Conservation (phyloP, 2,113 vertebrate species). For the Tachysurus fulvidraco region DNA sequence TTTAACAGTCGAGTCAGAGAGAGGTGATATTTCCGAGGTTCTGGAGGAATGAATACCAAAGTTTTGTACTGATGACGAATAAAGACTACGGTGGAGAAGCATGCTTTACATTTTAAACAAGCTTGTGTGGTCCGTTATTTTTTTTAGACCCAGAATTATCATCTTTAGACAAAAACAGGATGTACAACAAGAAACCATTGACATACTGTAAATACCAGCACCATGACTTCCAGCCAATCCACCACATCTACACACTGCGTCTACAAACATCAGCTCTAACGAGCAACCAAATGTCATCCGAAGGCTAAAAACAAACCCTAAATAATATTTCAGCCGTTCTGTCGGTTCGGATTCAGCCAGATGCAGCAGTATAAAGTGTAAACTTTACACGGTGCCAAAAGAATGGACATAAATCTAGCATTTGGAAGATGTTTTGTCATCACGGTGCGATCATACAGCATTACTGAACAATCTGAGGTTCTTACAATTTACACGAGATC, state of each 20-base stretch:
- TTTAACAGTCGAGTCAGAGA: no score
- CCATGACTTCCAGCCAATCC: neutral
- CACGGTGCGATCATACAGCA: neutral
- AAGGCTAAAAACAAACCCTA: neutral
- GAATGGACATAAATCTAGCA: neutral
- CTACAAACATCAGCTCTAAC: neutral
- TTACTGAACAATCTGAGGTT: neutral
- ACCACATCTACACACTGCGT: neutral
- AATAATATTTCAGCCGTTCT: neutral
- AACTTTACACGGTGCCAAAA: neutral
- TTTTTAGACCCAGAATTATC: neutral
- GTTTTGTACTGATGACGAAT: no score
- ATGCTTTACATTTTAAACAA: neutral
- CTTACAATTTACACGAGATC: neutral
- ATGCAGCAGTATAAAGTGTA: neutral
- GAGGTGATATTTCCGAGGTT: no score
- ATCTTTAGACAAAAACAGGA: no score
- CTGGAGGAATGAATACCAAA: no score
- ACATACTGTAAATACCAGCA: neutral
- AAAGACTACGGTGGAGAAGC: no score
- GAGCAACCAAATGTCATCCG: neutral
- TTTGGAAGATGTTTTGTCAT: conserved; percentile 10
- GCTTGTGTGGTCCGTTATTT: neutral
- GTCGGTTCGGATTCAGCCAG: neutral
- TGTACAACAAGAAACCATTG: neutral